Conservation (phyloP, 2,113 vertebrate species). For the Menura novaehollandiae region DNA sequence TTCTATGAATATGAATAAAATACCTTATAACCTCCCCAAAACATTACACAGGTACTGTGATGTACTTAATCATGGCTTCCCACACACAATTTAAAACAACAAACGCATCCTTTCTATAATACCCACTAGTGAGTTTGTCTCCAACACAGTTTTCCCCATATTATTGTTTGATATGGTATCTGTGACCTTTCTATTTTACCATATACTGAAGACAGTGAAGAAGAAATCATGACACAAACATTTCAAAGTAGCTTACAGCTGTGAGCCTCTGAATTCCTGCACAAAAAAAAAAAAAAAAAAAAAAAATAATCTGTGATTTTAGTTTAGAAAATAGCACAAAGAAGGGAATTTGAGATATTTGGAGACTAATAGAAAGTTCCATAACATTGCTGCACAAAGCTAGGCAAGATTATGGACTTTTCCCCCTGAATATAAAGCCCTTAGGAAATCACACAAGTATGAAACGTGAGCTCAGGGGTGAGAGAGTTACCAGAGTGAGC, state of each 20-base stretch:
- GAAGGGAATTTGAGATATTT: neutral
- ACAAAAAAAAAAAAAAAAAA: no score
- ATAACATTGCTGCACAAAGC: neutral
- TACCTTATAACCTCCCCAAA: neutral
- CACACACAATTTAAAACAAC: neutral
- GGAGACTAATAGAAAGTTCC: neutral
- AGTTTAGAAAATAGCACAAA: neutral
- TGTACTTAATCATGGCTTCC: neutral
- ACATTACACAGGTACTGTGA: neutral
- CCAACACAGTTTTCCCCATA: neutral
- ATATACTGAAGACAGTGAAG: neutral
- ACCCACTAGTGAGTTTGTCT: neutral
- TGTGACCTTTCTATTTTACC: neutral
- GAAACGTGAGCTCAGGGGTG: neutral
- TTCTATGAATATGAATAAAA: neutral
- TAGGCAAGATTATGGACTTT: neutral
- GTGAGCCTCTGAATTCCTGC: neutral
- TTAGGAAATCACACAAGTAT: neutral
- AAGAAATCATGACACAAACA: neutral
- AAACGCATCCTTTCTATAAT: neutral
- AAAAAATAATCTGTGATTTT: neutral
- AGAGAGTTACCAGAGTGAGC: neutral
- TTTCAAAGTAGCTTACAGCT: neutral
- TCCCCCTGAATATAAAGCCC: accelerated
- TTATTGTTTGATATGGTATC: neutral